Evolutionary conservation across 2,888 invertebrate species (phyloP).

Genomic region (Ashinkailepas kermadecensis): DNA sequence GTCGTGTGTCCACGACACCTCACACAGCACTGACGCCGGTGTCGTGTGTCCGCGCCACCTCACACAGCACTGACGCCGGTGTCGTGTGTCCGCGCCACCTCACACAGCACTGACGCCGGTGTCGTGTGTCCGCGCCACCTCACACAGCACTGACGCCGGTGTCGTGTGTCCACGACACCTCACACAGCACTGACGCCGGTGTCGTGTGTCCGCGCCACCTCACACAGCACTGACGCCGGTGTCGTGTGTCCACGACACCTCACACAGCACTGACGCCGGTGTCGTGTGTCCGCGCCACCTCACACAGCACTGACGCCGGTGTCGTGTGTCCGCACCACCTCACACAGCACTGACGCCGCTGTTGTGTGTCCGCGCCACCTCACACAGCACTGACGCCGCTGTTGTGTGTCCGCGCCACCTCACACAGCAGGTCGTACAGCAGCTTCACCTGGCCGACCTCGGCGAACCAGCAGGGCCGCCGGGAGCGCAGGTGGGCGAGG

Average conservation of each 20-base stretch:
- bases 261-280: background rate
- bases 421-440: slow-evolving; percentile 1
- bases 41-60: background rate
- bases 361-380: background rate
- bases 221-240: no score
- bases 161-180: no score
- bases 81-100: no score
- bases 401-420: background rate
- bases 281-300: background rate
- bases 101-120: background rate
- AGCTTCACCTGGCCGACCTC: background rate
- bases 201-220: background rate
- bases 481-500: background rate
- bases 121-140: background rate
- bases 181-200: background rate
- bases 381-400: background rate
- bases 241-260: no score
- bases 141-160: no score
- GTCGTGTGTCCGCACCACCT: background rate
- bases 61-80: no score
- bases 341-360: background rate
- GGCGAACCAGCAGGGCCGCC: background rate
- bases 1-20: no score
- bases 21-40: background rate
- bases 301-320: no score